These are phyloP conservation scores for Zhengitettix transpicula DNA, from an alignment of 2,888 invertebrate genomes.

Conservation along the genomic window DNA sequence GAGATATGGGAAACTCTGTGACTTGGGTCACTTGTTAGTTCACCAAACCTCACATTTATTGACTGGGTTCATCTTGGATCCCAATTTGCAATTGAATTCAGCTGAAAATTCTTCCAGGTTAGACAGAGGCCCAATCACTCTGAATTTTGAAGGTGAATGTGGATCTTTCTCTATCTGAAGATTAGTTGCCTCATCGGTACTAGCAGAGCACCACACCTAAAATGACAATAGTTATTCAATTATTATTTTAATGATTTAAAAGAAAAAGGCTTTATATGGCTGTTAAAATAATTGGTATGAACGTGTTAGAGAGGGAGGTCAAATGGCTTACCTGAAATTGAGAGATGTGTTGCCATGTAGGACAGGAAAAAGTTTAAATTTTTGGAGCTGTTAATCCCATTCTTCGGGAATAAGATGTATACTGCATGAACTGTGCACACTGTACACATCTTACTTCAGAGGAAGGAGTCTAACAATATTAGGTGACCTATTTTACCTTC, in stretches of 20 bases:
- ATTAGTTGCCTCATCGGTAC: conserved; percentile 64
- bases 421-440: too few relatives aligned
- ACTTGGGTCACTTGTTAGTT: conserved; percentile 12
- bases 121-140: conserved; percentile 75
- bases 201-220: conserved; percentile 79
- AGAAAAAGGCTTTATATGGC: not conserved
- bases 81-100: conserved; percentile 56
- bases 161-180: conserved; percentile 86
- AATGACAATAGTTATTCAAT: not conserved
- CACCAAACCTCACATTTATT: conserved; percentile 84
- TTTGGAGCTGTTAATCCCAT: too few relatives aligned
- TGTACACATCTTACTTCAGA: too few relatives aligned
- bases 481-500: too few relatives aligned
- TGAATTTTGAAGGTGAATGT: conserved; percentile 73
- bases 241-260: too few relatives aligned
- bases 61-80: conserved; percentile 69
- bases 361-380: too few relatives aligned
- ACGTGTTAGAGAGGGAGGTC: too few relatives aligned
- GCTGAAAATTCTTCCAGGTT: conserved; percentile 69
- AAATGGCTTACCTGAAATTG: too few relatives aligned
- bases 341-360: too few relatives aligned
- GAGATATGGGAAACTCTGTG: too few relatives aligned
- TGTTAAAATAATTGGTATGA: not conserved
- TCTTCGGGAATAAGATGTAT: too few relatives aligned
- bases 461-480: too few relatives aligned